Base-by-base conservation (phyloP, 1,140 invertebrate species). In the Pseudomyrmex sp. region DNA sequence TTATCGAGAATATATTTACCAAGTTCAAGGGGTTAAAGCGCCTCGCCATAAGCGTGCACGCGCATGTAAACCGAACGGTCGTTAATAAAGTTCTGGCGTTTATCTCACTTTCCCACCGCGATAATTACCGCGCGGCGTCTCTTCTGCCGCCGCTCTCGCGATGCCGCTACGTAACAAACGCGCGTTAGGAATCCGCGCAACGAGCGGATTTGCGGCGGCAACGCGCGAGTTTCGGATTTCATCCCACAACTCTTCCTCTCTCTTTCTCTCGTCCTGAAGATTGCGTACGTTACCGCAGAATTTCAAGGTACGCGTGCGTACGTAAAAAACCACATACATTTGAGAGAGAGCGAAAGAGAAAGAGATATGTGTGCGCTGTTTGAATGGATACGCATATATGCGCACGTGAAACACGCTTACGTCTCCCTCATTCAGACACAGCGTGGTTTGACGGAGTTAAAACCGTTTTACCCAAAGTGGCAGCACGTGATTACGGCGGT, bases 391-490 rank as follows among this genome's bases (percentile, higher is more conserved):
- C 56, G 66, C 74, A 52, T 62, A 66, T 72, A 84, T 46, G 74
- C 44, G 63, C 83, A 73, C 74, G 85, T 68, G 85, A 48, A 54
- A 48, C 66, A 23, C 73, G 69, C 20, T 69, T 76, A 62, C 12
- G 23, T 54, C 18, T 66, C 62, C 26, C 48, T 66, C 74, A 70
- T 79, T 84, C 76, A 59, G 18, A 48, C 54, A 56, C 74, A 74
- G 66, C 58, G 75, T 65, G 56, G 74, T 65, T 85, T 23, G 63
- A 68, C 56, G 63, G 58, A 87, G 76, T 85, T 86, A 82, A 87
- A 87, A 87, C 76, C 68, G 76, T 87, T 87, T 85, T 74, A 87
- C 54, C 85, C 85, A 84, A 87, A 87, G 85, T 85, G 84, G 84
- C 84, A 73, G 76, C 83, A 73, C 85, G 84, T 85, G 85, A 87